Conservation (phyloP, 2,113 vertebrate genomes). For the Garra rufa region DNA sequence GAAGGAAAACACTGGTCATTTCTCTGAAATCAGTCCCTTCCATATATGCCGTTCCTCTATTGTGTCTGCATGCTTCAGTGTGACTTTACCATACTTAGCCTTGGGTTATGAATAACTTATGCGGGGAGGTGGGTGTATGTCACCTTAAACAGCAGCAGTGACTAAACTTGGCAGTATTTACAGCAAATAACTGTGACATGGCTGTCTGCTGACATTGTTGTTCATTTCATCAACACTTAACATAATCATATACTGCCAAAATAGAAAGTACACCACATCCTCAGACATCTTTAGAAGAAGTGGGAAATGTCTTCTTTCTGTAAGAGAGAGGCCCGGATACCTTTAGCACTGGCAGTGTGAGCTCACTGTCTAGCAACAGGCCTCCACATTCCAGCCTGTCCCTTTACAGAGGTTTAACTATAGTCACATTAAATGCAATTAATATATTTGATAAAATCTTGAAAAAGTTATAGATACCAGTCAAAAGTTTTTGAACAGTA, state of each 20-base stretch:
- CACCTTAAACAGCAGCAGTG: not conserved
- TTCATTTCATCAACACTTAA: not conserved
- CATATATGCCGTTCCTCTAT: not conserved
- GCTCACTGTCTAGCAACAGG: slow-evolving; percentile 4
- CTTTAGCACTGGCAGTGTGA: not conserved
- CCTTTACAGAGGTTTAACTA: not conserved
- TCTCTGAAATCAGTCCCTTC: not conserved
- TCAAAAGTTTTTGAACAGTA: too few species aligned
- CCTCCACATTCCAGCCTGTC: not conserved
- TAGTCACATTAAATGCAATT: not conserved
- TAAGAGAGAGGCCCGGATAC: not conserved
- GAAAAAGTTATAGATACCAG: too few species aligned
- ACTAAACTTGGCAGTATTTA: slow-evolving; percentile 2
- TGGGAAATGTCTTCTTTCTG: not conserved
- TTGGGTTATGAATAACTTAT: not conserved
- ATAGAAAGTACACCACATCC: not conserved
- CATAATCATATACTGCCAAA: not conserved
- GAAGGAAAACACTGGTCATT: not conserved
- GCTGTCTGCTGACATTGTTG: not conserved
- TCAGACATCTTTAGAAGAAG: not conserved
- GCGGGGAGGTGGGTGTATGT: not conserved
- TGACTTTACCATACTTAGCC: not conserved
- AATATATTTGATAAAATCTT: not conserved
- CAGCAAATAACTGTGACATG: not conserved
- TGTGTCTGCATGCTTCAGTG: slow-evolving; percentile 10